Percentiles rank a stretch among this genome's conserved stretches.
phyloP scores from a whole-genome alignment of 2,797 vertebrate species.

The Rhabdophis nuchalis region DNA sequence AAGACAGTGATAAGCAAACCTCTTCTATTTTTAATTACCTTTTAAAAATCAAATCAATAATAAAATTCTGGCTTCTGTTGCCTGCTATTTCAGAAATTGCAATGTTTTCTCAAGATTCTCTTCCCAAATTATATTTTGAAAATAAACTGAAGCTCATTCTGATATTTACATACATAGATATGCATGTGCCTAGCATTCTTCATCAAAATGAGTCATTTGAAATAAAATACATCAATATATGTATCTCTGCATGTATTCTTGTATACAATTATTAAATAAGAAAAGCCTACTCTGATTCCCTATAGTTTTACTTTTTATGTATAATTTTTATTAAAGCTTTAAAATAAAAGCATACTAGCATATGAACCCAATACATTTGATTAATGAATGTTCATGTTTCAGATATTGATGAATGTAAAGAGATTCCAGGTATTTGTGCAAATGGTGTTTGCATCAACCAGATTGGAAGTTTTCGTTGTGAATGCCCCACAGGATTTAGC shows the following conservation, averaged over 20 bases:
- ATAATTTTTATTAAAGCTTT: neutral
- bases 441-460: constrained; percentile 81
- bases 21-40: neutral
- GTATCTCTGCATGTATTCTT: neutral
- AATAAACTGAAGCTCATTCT: neutral
- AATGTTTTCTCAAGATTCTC: neutral
- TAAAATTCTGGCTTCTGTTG: neutral
- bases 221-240: neutral
- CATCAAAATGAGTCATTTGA: neutral
- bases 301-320: neutral
- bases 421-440: constrained; percentile 79
- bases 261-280: neutral
- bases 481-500: constrained; percentile 80
- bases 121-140: neutral
- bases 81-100: neutral
- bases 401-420: constrained; percentile 82
- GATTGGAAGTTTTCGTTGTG: constrained; percentile 80
- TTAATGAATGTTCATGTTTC: constrained; percentile 50
- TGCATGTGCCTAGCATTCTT: neutral
- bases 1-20: neutral
- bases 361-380: constrained; percentile 4
- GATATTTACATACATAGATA: neutral
- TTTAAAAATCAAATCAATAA: neutral
- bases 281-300: neutral
- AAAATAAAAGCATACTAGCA: neutral